Evolutionary conservation across 2,797 vertebrate species (phyloP).

Genomic region (Megalops cyprinoides): DNA sequence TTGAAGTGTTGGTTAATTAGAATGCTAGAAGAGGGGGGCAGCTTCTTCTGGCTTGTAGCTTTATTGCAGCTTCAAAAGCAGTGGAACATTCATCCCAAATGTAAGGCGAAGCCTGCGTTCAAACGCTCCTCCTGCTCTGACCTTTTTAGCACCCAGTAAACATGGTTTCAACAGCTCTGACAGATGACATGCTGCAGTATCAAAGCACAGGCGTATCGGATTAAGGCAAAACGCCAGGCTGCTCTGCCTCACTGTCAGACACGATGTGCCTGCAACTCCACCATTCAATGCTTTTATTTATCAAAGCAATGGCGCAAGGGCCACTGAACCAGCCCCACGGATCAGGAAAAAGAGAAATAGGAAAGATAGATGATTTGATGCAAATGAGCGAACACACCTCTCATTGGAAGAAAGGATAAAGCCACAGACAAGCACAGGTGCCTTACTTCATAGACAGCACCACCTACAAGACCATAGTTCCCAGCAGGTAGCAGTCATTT

Average conservation of each 20-base stretch:
- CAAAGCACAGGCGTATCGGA: background rate
- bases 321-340: too few species aligned
- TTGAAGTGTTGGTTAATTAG: constrained; percentile 63
- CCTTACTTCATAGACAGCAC: too few species aligned
- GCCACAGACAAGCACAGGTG: too few species aligned
- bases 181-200: background rate
- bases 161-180: background rate
- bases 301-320: too few species aligned
- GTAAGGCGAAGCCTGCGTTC: constrained; percentile 27
- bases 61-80: constrained; percentile 67
- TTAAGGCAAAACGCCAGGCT: background rate
- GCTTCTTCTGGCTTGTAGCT: constrained; percentile 59
- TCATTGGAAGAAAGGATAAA: too few species aligned
- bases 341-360: too few species aligned
- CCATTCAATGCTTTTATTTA: too few species aligned
- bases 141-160: constrained; percentile 45
- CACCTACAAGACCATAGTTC: too few species aligned
- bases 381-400: too few species aligned
- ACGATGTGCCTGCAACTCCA: background rate
- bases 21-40: constrained; percentile 54
- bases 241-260: background rate
- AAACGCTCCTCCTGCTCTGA: background rate
- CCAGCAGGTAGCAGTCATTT: too few species aligned
- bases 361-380: too few species aligned
- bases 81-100: background rate